Percentiles rank a stretch among this genome's conserved stretches.
Evolutionary conservation across 2,888 invertebrate species (phyloP).

Genomic region (Idaea aversata): DNA sequence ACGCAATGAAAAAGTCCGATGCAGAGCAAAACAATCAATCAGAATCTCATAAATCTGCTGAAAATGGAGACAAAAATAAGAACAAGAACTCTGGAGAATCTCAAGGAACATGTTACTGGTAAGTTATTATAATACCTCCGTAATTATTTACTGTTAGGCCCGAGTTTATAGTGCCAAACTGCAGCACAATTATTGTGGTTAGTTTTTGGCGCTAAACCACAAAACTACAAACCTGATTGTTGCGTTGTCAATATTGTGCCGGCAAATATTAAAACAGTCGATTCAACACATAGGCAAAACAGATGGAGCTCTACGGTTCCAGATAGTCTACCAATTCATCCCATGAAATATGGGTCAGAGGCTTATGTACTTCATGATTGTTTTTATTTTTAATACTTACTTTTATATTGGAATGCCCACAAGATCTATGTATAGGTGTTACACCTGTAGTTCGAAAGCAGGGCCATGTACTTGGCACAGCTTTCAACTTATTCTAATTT

Average conservation of each 20-base stretch:
- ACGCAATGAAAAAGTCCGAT: conserved; percentile 48
- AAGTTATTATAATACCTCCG: conserved; percentile 24
- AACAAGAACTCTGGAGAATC: conserved; percentile 57
- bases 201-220: conserved; percentile 22
- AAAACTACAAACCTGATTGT: neutral
- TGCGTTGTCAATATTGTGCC: conserved; percentile 14
- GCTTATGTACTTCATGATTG: neutral
- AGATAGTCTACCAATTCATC: no score
- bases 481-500: no score
- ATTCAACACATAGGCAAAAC: neutral
- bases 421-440: no score
- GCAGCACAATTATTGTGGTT: neutral
- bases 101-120: conserved; percentile 71
- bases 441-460: no score
- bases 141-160: neutral
- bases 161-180: neutral
- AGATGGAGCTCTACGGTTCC: no score
- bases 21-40: conserved; percentile 50
- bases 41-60: conserved; percentile 66
- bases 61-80: conserved; percentile 58
- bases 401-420: neutral
- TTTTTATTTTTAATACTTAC: no score
- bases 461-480: no score
- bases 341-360: no score
- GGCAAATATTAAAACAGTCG: neutral